These are phyloP conservation scores for Boulengeromyrus knoepffleri DNA, from an alignment of 2,113 vertebrate species.

Conservation along the genomic window DNA sequence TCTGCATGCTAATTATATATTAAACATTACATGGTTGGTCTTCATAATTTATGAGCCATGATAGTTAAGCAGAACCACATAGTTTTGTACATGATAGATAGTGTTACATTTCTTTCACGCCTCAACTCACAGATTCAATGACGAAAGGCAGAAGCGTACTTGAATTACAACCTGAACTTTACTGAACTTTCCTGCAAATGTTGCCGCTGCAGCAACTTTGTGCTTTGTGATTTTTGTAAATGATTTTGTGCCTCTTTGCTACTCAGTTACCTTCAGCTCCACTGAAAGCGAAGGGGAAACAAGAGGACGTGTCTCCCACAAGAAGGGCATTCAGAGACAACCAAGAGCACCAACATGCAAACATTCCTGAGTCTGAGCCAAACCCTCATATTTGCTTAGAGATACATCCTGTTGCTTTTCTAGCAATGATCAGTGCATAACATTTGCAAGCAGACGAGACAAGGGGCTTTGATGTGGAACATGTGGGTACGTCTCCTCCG, in stretches of 20 bases:
- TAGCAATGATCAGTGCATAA: not conserved
- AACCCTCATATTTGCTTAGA: not conserved
- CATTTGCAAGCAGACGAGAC: not conserved
- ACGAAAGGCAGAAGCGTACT: not conserved
- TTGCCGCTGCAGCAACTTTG: not conserved
- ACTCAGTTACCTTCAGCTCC: not conserved
- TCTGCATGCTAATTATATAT: not conserved
- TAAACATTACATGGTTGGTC: not conserved
- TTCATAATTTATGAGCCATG: not conserved
- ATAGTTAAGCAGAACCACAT: not conserved
- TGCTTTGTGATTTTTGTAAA: not conserved
- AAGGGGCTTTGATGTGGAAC: not conserved
- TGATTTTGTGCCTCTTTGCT: not conserved
- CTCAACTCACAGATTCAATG: not conserved
- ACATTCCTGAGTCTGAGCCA: not conserved
- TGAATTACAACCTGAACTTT: not conserved
- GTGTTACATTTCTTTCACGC: not conserved
- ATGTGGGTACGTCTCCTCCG: not conserved
- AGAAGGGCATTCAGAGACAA: not conserved
- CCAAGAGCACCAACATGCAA: not conserved
- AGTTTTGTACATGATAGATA: not conserved
- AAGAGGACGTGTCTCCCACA: not conserved
- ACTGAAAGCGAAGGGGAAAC: not conserved
- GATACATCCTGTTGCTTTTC: conserved; percentile 1
- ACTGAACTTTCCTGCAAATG: not conserved